Conservation (phyloP, 2,888 invertebrate genomes). For the Clepsis dumicolana region DNA sequence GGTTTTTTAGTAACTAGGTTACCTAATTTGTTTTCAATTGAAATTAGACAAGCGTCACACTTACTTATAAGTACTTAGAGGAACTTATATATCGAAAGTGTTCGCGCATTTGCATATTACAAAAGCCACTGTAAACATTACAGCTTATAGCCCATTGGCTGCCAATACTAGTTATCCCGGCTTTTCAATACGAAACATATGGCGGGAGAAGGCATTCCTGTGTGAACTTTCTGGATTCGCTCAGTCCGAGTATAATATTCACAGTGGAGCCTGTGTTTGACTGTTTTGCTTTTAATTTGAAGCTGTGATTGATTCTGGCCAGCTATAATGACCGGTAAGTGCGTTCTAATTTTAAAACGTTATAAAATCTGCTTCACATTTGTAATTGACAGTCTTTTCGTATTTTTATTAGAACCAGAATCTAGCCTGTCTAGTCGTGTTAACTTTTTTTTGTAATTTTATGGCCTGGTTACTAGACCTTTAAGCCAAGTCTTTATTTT, state of each 20-base stretch:
- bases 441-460: too few relatives aligned
- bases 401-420: not conserved
- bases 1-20: not conserved
- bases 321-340: slow-evolving; percentile 45
- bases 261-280: slow-evolving; percentile 53
- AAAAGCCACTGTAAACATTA: slow-evolving; percentile 29
- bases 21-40: too few relatives aligned
- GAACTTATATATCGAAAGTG: not conserved
- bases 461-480: too few relatives aligned
- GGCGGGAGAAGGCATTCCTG: slow-evolving; percentile 69
- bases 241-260: slow-evolving; percentile 66
- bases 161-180: slow-evolving; percentile 64
- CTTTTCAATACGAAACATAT: slow-evolving; percentile 71
- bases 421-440: not conserved
- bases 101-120: not conserved
- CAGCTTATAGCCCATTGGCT: slow-evolving; percentile 12
- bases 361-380: too few relatives aligned
- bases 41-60: not conserved
- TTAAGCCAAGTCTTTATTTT: too few relatives aligned
- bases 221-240: slow-evolving; percentile 68
- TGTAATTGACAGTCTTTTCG: not conserved
- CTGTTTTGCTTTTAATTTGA: slow-evolving; percentile 4
- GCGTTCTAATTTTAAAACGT: not conserved
- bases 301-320: slow-evolving; percentile 29
- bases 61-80: not conserved